Base-by-base conservation (phyloP, 2,888 invertebrate genomes). In the Agrochola circellaris region DNA sequence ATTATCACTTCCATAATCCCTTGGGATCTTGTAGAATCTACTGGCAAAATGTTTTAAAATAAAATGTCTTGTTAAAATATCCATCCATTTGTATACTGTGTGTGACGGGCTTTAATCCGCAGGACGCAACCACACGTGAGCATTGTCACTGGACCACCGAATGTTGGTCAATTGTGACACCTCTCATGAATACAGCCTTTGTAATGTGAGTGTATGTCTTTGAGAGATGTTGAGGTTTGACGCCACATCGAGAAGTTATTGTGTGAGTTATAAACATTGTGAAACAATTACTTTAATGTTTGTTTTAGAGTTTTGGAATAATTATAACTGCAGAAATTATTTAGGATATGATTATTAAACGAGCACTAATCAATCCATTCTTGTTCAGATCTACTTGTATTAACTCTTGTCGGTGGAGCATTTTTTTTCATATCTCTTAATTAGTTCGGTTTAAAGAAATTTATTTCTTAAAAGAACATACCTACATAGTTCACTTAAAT, bases 61-160 rank as follows among this genome's bases (percentile, higher is more conserved):
- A 58, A 26, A 54, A 54, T 54, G 11, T 15, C n/a, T 58, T 58
- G 26, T 26, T 26, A 15, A 26, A 26, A 58, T 17, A 30, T 60
- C 0, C 15, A 26, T 54, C 11, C 4, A 5, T 56, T 58, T 26
- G 8, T 7, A 2, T 58, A 15, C 60, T 0, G 60, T 60, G 74
- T 74, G 60, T n/a, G 30, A 5, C 74, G 5, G 60, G 11, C n/a
- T 42, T 34, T 9, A 54, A n/a, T 9, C 15, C 17, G 17, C 61
- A 17, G 51, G 23, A 42, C 17, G 45, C 51, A n/a, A 23, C 30
- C 34, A n/a, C 13, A 15, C 34, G 61, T 7, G 61, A 34, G 34
- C 13, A 11, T 61, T 45, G 80, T 72, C 80, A 80, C 54, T n/a
- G 73, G 38, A 73, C 11, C 76, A 38, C 20, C 38, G n/a, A 38